These are phyloP conservation scores for Seriola quinqueradiata DNA, from an alignment of 2,113 vertebrate genomes.

Conservation along the genomic window DNA sequence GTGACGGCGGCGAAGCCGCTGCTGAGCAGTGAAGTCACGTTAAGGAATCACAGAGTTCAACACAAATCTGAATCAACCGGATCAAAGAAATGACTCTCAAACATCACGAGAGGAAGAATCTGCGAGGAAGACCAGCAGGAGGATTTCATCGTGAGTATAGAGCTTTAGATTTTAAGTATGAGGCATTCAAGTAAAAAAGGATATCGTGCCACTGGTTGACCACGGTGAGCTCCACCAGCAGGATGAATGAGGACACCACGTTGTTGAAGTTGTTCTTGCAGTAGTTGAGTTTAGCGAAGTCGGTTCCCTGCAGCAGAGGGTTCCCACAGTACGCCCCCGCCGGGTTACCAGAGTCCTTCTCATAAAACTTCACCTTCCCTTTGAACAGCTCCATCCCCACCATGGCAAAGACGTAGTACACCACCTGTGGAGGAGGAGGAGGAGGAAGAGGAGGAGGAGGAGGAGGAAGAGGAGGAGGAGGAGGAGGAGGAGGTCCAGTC, in stretches of 20 bases:
- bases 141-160: too few relatives aligned
- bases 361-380: conserved; percentile 87
- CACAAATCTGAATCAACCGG: too few relatives aligned
- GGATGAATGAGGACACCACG: conserved; percentile 87
- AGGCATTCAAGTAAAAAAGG: conserved; percentile 78
- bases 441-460: too few relatives aligned
- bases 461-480: background rate
- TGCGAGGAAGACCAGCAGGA: too few relatives aligned
- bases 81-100: too few relatives aligned
- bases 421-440: conserved; percentile 81
- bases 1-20: conserved; percentile 90
- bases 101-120: too few relatives aligned
- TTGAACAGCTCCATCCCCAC: conserved; percentile 95
- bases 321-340: conserved; percentile 87
- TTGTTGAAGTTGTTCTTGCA: conserved; percentile 97
- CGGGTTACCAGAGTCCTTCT: conserved; percentile 52
- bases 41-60: conserved; percentile 77
- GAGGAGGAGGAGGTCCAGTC: too few relatives aligned
- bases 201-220: conserved; percentile 99
- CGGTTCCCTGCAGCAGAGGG: conserved; percentile 81
- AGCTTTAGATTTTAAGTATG: too few relatives aligned
- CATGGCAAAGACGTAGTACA: conserved; percentile 94
- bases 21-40: conserved; percentile 86
- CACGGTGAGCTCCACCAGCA: conserved; percentile 93
- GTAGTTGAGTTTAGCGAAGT: conserved; percentile 89